Evolutionary conservation across 2,888 invertebrate genomes (phyloP).

Genomic region (Leptinotarsa peninsularis): DNA sequence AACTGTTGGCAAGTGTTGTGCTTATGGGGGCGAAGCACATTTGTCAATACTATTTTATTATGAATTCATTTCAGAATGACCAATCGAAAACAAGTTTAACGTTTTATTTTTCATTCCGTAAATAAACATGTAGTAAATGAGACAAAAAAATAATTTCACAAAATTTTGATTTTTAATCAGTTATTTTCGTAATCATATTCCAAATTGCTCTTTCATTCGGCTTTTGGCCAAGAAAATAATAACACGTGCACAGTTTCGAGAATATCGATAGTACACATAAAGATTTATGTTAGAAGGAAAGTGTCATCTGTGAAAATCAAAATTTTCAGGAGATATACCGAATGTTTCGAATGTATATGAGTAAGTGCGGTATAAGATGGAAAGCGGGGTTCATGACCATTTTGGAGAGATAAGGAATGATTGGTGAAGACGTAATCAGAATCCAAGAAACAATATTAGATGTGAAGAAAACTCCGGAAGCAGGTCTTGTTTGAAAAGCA

Average conservation of each 20-base stretch:
- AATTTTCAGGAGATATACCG: too few species aligned
- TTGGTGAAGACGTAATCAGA: too few species aligned
- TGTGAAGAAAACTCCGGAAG: too few species aligned
- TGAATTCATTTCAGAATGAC: slow-evolving; percentile 2
- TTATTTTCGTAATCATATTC: not conserved
- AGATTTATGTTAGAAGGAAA: not conserved
- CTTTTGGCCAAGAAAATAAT: not conserved
- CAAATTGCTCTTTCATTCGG: not conserved
- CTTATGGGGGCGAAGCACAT: not conserved
- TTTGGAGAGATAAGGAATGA: too few species aligned
- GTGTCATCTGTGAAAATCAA: too few species aligned
- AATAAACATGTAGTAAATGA: slow-evolving; percentile 1
- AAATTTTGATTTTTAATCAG: slow-evolving; percentile 7
- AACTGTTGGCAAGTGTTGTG: not conserved
- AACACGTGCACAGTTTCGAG: not conserved
- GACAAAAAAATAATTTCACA: not conserved
- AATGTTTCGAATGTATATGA: too few species aligned
- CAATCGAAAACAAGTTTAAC: slow-evolving; percentile 4
- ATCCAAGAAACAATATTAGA: too few species aligned
- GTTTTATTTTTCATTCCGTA: slow-evolving; percentile 1
- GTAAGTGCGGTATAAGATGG: too few species aligned
- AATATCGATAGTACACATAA: not conserved
- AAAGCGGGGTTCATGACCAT: too few species aligned
- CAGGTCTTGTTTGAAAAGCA: too few species aligned
- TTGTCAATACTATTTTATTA: slow-evolving; percentile 16